phyloP scores from a whole-genome alignment of 2,113 vertebrate species.

The Corynorhinus townsendii region DNA sequence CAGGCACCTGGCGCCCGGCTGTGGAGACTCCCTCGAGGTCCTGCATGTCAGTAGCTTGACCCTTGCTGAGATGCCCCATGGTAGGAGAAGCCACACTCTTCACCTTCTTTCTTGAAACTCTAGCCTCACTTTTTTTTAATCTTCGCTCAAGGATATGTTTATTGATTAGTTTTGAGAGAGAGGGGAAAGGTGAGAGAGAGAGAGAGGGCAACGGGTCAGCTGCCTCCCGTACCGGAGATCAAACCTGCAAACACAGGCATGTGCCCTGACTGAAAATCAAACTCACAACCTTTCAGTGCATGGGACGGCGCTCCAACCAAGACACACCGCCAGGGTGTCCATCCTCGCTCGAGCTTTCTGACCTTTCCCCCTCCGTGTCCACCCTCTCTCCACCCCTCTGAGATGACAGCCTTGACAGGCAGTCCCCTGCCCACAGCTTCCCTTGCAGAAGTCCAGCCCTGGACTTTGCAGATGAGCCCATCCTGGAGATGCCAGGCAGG shows the following conservation, averaged over 20 bases:
- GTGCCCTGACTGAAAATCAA: too few relatives aligned
- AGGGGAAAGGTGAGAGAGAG: too few relatives aligned
- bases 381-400: neutral
- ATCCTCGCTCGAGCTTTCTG: neutral
- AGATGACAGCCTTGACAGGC: neutral
- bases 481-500: neutral
- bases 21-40: neutral
- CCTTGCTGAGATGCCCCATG: neutral
- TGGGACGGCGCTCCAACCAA: too few relatives aligned
- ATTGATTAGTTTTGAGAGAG: too few relatives aligned
- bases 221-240: too few relatives aligned
- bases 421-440: neutral
- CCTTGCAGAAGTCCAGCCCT: neutral
- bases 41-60: neutral
- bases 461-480: neutral
- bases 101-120: neutral
- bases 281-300: too few relatives aligned
- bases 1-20: fast-evolving
- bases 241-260: too few relatives aligned
- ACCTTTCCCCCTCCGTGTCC: neutral
- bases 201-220: too few relatives aligned
- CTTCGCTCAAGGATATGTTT: too few relatives aligned
- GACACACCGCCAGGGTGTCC: too few relatives aligned
- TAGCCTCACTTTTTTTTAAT: neutral
- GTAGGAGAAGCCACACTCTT: neutral